A percentile compares a stretch with the other conserved stretches of the same genome.
phyloP scores from a whole-genome alignment of 53 echinoderm and acorn worm genomes.

The Echinarachnius parma region DNA sequence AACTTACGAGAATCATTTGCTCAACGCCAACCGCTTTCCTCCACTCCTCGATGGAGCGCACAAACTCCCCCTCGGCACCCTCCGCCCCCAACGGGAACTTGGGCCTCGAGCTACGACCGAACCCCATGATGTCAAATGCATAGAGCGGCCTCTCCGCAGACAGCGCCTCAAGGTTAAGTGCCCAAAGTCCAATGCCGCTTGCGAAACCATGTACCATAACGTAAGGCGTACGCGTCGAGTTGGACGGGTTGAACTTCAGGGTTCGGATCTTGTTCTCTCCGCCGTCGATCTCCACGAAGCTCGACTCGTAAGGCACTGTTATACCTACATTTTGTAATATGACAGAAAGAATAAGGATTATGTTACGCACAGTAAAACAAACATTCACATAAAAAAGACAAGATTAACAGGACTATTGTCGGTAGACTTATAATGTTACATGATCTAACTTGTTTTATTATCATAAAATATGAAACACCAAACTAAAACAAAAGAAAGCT shows the following conservation, averaged over 20 bases:
- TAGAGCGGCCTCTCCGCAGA: constrained; percentile 63
- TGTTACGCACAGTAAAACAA: too few species aligned
- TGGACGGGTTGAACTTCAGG: constrained; percentile 49
- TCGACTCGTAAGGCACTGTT: constrained; percentile 62
- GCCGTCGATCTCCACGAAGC: constrained; percentile 68
- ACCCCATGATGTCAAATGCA: constrained; percentile 87
- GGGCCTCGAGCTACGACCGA: constrained; percentile 81
- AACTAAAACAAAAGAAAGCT: too few species aligned
- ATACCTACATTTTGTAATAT: constrained; percentile 40
- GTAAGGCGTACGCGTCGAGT: constrained; percentile 66
- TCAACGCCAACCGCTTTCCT: constrained; percentile 74
- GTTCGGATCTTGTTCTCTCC: constrained; percentile 78
- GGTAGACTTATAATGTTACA: too few species aligned
- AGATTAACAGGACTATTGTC: too few species aligned
- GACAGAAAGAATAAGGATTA: too few species aligned
- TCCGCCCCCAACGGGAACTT: constrained; percentile 61
- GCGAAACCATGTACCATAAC: constrained; percentile 92
- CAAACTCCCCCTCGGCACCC: constrained; percentile 78
- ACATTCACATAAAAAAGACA: not conserved
- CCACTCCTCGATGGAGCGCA: constrained; percentile 84
- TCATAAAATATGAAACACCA: too few species aligned
- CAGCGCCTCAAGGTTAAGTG: constrained; percentile 72
- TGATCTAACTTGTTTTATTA: too few species aligned
- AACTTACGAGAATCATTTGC: constrained; percentile 74
- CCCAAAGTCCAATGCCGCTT: constrained; percentile 85